phyloP scores from a whole-genome alignment of 1,140 invertebrate species.

The Bicyclus anynana region DNA sequence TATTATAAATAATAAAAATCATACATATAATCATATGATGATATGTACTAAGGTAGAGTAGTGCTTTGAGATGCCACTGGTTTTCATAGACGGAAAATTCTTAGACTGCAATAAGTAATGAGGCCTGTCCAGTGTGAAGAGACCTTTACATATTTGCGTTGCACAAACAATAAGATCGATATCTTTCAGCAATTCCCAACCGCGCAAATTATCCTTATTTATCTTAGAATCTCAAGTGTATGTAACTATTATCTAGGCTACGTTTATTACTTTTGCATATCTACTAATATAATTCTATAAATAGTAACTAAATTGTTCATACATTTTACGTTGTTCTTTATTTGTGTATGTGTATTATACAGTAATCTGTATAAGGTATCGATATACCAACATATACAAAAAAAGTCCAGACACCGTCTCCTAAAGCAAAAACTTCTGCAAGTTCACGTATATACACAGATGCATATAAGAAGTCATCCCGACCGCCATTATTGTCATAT shows the following conservation, averaged over 20 bases:
- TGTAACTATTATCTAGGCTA: conserved; percentile 18
- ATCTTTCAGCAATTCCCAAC: conserved; percentile 22
- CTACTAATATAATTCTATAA: conserved; percentile 5
- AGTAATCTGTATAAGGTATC: too few species aligned
- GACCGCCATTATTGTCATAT: too few species aligned
- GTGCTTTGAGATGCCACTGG: too few species aligned
- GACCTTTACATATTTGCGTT: conserved; percentile 16
- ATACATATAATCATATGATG: too few species aligned
- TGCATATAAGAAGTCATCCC: too few species aligned
- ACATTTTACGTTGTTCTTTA: background rate
- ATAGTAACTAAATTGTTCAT: background rate
- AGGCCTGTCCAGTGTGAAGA: background rate
- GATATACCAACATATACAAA: too few species aligned
- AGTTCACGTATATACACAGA: too few species aligned
- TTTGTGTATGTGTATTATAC: background rate
- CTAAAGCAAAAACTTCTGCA: too few species aligned
- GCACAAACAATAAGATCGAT: conserved; percentile 26
- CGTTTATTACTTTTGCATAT: conserved; percentile 18
- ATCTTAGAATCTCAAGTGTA: conserved; percentile 18
- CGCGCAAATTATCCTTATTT: conserved; percentile 27
- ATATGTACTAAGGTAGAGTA: too few species aligned
- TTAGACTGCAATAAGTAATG: background rate
- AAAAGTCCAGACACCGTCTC: too few species aligned
- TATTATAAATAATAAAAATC: too few species aligned
- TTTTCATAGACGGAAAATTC: too few species aligned